Conservation (phyloP, 2,113 vertebrate species). For the Chamaetylas fuelleborni region DNA sequence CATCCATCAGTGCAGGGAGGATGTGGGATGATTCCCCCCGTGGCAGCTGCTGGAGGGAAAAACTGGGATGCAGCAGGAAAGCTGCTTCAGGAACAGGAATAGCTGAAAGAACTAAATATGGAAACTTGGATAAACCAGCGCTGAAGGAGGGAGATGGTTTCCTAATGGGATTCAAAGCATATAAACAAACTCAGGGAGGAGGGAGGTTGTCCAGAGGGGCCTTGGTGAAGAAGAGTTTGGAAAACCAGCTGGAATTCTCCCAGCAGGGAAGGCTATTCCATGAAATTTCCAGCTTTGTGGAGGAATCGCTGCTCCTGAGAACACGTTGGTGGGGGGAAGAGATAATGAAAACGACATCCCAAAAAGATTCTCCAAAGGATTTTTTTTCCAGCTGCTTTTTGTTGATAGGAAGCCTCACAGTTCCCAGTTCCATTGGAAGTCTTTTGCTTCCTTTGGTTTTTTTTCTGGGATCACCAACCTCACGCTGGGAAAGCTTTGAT, state of each 20-base stretch:
- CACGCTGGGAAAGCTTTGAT: accelerated
- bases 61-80: neutral
- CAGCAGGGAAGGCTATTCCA: neutral
- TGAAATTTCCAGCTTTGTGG: neutral
- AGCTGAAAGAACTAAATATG: slow-evolving; percentile 64
- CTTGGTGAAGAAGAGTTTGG: slow-evolving; percentile 38
- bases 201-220: slow-evolving; percentile 48
- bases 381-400: neutral
- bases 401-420: accelerated
- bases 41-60: neutral
- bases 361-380: neutral
- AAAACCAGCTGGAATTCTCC: neutral
- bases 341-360: neutral
- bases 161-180: slow-evolving; percentile 43
- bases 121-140: slow-evolving; percentile 46
- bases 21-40: neutral
- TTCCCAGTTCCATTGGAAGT: accelerated
- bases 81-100: slow-evolving; percentile 29
- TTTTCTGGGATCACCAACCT: neutral
- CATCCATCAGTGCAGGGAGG: neutral
- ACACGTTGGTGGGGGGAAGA: neutral
- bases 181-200: slow-evolving; percentile 54
- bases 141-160: slow-evolving; percentile 55
- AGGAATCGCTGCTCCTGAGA: neutral
- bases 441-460: neutral